These are phyloP conservation scores for Dromiciops gliroides DNA, from an alignment of 2,113 vertebrate genomes.

Conservation along the genomic window DNA sequence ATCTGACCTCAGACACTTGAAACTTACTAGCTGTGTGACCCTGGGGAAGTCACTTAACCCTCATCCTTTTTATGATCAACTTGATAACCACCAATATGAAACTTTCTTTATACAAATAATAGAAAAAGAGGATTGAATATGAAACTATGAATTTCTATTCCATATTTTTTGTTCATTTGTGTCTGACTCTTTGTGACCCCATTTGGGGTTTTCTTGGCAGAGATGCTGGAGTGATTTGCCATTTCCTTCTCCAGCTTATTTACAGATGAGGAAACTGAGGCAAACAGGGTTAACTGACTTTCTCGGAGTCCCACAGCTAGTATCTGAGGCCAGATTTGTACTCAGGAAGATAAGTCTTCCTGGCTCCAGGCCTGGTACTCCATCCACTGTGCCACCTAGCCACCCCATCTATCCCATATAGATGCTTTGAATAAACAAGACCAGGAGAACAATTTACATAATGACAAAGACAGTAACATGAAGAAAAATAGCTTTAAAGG, in stretches of 20 bases:
- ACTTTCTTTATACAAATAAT: neutral
- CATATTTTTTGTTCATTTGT: neutral
- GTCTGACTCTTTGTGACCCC: too few species aligned
- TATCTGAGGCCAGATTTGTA: neutral
- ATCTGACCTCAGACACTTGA: too few species aligned
- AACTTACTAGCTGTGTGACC: too few species aligned
- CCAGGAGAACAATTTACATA: neutral
- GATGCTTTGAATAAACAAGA: neutral
- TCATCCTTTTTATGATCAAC: neutral
- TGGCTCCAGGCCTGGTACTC: too few species aligned
- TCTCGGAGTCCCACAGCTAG: too few species aligned
- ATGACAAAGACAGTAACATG: neutral
- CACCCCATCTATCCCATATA: neutral
- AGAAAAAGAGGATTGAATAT: neutral
- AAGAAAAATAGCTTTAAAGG: neutral
- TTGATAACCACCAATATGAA: neutral
- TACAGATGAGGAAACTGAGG: neutral
- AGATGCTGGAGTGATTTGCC: neutral
- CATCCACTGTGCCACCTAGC: neutral
- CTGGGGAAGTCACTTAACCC: too few species aligned
- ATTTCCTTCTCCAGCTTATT: neutral
- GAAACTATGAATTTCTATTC: neutral
- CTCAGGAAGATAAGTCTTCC: too few species aligned
- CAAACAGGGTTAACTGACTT: neutral
- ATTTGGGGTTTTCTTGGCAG: neutral